These are phyloP conservation scores for Hyalella azteca DNA, from an alignment of 2,888 invertebrate species.

Conservation along the genomic window DNA sequence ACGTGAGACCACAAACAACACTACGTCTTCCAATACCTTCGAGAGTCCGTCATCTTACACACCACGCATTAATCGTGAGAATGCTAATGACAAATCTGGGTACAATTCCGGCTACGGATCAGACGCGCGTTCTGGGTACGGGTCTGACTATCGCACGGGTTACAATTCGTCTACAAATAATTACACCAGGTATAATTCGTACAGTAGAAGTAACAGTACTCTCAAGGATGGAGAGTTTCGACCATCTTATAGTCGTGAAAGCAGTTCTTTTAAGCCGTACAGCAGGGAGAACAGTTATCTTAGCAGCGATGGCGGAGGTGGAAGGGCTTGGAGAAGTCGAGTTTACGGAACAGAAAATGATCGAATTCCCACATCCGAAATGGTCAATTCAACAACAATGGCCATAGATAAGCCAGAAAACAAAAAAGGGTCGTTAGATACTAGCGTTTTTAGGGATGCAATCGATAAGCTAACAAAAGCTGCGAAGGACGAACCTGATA, in stretches of 20 bases:
- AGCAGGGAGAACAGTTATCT: slow-evolving; percentile 53
- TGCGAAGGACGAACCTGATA: slow-evolving; percentile 42
- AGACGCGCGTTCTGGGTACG: slow-evolving; percentile 57
- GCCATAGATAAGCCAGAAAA: not conserved
- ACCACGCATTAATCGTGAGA: slow-evolving; percentile 14
- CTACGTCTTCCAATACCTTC: not conserved
- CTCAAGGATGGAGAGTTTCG: slow-evolving; percentile 41
- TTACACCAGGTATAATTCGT: slow-evolving; percentile 40
- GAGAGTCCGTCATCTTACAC: slow-evolving; percentile 35
- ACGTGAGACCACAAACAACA: slow-evolving; percentile 6
- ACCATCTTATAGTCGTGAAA: slow-evolving; percentile 28
- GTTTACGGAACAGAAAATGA: slow-evolving; percentile 42
- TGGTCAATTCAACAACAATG: not conserved
- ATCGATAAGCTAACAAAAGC: slow-evolving; percentile 50
- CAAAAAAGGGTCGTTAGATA: slow-evolving; percentile 13
- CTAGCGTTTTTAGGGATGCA: slow-evolving; percentile 23
- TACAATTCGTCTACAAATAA: slow-evolving; percentile 54
- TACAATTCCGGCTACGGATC: slow-evolving; percentile 55
- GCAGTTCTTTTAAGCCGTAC: slow-evolving; percentile 46
- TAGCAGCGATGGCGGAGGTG: slow-evolving; percentile 51
- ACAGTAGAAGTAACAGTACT: slow-evolving; percentile 54
- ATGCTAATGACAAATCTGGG: slow-evolving; percentile 46
- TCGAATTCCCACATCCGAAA: not conserved
- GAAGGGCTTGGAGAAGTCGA: slow-evolving; percentile 46
- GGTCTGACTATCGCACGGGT: slow-evolving; percentile 54